Conservation (phyloP, 23 tunicate genomes). For the Styela clava region DNA sequence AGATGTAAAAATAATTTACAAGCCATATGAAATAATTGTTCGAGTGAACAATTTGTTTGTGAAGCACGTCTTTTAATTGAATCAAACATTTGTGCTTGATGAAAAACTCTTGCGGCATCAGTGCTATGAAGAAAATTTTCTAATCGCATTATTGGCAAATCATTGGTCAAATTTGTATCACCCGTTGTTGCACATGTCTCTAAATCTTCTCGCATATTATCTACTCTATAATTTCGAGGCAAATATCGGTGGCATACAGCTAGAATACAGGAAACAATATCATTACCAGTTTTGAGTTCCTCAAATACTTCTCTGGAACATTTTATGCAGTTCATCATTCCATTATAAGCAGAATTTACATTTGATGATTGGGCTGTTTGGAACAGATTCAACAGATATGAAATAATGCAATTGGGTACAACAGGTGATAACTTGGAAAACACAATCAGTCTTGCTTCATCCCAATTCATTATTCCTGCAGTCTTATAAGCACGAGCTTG, state of each 20-base stretch:
- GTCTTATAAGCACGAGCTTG: not conserved
- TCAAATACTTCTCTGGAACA: not conserved
- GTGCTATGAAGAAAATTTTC: not conserved
- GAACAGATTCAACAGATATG: not conserved
- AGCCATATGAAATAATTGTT: not conserved
- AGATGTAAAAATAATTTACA: not conserved
- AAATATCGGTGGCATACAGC: not conserved
- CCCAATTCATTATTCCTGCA: constrained; percentile 4
- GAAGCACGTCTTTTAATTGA: not conserved
- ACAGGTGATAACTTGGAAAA: constrained; percentile 7
- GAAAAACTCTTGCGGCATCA: constrained; percentile 4
- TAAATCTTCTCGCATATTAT: not conserved
- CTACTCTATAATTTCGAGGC: not conserved
- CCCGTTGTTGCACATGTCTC: not conserved
- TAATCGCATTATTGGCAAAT: not conserved
- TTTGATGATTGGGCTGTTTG: not conserved
- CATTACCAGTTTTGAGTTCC: constrained; percentile 21
- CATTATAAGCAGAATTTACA: not conserved
- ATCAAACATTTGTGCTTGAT: constrained; percentile 8
- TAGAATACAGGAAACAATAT: not conserved
- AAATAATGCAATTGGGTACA: not conserved
- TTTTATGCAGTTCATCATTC: constrained; percentile 1
- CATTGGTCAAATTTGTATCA: not conserved
- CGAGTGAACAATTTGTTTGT: not conserved
- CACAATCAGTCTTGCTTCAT: not conserved